phyloP scores from a whole-genome alignment of 1,140 invertebrate species.

The Trachelipus rathkii region DNA sequence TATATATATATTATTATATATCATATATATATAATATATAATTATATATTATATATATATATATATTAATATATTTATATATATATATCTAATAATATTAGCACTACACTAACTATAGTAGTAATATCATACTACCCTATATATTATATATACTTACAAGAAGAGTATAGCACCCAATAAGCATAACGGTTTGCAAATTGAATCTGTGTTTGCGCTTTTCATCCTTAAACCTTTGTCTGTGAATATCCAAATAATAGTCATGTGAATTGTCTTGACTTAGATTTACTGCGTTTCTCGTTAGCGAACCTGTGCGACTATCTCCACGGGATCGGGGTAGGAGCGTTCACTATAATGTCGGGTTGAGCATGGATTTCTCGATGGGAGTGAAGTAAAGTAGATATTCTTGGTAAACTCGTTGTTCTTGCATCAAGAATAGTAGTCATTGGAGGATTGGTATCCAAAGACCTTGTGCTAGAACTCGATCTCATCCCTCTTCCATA shows the following conservation, averaged over 20 bases:
- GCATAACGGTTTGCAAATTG: constrained; percentile 43
- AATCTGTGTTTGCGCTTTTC: constrained; percentile 38
- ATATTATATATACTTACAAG: constrained; percentile 29
- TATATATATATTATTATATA: too few relatives aligned
- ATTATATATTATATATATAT: too few relatives aligned
- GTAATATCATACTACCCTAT: too few relatives aligned
- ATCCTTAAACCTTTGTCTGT: constrained; percentile 38
- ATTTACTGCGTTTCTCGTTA: neutral
- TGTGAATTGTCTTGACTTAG: constrained; percentile 42
- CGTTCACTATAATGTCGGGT: neutral
- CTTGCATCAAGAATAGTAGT: constrained; percentile 1
- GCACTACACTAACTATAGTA: too few relatives aligned
- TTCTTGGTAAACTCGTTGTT: constrained; percentile 8
- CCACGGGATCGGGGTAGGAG: constrained; percentile 2
- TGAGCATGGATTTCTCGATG: neutral
- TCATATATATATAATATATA: too few relatives aligned
- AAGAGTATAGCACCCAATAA: constrained; percentile 43
- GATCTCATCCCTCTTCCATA: constrained; percentile 17
- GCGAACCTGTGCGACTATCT: constrained; percentile 18
- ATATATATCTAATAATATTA: too few relatives aligned
- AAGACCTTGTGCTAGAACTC: constrained; percentile 12
- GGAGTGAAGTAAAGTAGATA: neutral
- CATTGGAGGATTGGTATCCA: constrained; percentile 19
- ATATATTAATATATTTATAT: too few relatives aligned
- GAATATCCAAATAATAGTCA: constrained; percentile 40